Evolutionary conservation across 2,888 invertebrate genomes (phyloP).

Genomic region (Sphaerophoria rueppellii): DNA sequence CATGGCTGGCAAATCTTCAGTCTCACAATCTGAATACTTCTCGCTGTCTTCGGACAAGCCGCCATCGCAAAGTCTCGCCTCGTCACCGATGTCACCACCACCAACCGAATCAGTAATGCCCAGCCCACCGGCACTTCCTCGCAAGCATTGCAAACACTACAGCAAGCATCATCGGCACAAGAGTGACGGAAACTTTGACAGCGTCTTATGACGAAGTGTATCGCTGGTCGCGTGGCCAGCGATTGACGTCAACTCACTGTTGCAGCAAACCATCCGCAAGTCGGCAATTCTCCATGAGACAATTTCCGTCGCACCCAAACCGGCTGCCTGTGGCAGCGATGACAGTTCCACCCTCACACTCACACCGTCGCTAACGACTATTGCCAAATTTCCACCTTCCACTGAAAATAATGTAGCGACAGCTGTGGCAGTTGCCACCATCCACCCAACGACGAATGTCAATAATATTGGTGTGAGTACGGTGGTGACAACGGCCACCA

Average conservation of each 20-base stretch:
- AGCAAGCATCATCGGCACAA: constrained; percentile 80
- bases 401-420: constrained; percentile 65
- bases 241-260: constrained; percentile 81
- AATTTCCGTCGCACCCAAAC: constrained; percentile 72
- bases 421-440: constrained; percentile 74
- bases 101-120: constrained; percentile 51
- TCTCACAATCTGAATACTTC: constrained; percentile 80
- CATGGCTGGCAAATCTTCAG: constrained; percentile 76
- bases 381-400: constrained; percentile 78
- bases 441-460: constrained; percentile 55
- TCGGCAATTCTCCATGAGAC: constrained; percentile 80
- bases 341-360: constrained; percentile 80
- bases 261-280: constrained; percentile 81
- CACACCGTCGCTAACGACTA: constrained; percentile 78
- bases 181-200: constrained; percentile 77
- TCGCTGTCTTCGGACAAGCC: constrained; percentile 78
- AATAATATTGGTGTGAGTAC: constrained; percentile 65
- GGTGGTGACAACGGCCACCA: constrained; percentile 75
- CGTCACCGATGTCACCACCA: constrained; percentile 65
- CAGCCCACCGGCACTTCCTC: constrained; percentile 64
- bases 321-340: constrained; percentile 76
- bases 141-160: constrained; percentile 77
- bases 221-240: constrained; percentile 83
- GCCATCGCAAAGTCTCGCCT: constrained; percentile 68
- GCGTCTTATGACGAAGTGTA: constrained; percentile 82